Percentiles rank a stretch among this genome's conserved stretches.
Conservation (phyloP, 1,140 invertebrate genomes). For the Phymastichus coffea region DNA sequence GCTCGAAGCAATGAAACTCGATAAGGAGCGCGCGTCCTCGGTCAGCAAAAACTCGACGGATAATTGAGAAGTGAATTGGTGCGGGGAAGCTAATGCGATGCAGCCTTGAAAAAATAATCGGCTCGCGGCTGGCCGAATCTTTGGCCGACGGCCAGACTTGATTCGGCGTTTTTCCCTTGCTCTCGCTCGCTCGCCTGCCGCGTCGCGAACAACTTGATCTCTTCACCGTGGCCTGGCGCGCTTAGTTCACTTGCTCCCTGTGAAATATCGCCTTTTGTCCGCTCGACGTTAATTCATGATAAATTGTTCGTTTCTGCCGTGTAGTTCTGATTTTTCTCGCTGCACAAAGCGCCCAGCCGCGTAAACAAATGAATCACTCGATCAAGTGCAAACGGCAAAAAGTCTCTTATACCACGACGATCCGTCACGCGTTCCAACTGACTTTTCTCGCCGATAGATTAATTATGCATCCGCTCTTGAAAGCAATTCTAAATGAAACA, state of each 20-base stretch:
- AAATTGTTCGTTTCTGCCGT: conserved; percentile 12
- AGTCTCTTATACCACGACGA: no score
- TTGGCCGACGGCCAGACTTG: conserved; percentile 14
- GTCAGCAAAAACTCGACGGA: no score
- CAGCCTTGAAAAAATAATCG: conserved; percentile 17
- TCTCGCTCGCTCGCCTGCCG: background rate
- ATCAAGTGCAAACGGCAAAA: no score
- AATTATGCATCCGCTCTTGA: no score
- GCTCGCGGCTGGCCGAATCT: conserved; percentile 2
- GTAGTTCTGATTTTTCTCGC: background rate
- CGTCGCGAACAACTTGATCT: background rate
- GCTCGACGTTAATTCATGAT: conserved; percentile 19
- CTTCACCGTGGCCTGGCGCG: background rate
- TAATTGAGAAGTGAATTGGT: no score
- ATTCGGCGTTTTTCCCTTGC: conserved; percentile 8
- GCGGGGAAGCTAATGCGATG: conserved; percentile 17
- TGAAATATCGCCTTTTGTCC: conserved; percentile 14
- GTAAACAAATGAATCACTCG: no score
- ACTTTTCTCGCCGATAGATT: no score
- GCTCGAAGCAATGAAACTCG: no score
- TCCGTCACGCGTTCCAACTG: no score
- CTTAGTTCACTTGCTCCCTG: conserved; percentile 2
- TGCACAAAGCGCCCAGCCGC: no score
- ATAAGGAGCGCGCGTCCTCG: no score
- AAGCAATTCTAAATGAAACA: no score